These are phyloP conservation scores for Patella caerulea DNA, from an alignment of 2,888 invertebrate species.

Conservation along the genomic window DNA sequence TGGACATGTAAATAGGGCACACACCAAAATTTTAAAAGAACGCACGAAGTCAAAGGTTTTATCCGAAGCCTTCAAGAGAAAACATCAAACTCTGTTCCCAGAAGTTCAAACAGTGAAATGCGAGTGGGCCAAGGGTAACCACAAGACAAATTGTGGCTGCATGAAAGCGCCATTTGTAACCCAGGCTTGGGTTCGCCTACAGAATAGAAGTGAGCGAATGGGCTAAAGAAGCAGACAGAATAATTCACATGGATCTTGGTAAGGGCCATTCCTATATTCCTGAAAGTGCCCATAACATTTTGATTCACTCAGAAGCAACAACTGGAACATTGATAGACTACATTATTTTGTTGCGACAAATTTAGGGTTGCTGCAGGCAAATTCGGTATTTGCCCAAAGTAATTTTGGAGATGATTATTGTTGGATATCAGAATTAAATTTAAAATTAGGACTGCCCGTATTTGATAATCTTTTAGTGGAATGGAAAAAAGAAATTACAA, in stretches of 20 bases:
- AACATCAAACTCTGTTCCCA: neutral
- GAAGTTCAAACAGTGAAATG: neutral
- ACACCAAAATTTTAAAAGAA: neutral
- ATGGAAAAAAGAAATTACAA: no score
- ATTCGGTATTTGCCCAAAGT: no score
- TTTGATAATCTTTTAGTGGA: no score
- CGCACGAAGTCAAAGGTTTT: neutral
- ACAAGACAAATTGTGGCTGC: neutral
- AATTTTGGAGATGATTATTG: no score
- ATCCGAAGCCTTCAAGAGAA: neutral
- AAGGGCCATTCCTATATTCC: neutral
- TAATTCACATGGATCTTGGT: neutral
- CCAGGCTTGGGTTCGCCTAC: no score
- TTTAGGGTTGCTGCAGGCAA: no score
- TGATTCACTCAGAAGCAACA: no score
- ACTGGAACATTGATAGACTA: no score
- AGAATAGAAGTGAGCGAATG: neutral
- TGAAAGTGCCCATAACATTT: no score
- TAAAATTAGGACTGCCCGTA: no score
- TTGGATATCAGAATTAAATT: no score
- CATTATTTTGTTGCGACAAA: no score
- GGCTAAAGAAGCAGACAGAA: neutral
- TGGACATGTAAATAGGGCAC: neutral
- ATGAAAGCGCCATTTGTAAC: neutral
- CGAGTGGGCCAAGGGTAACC: neutral